A percentile compares a stretch with the other conserved stretches of the same genome.
Conservation (phyloP, 1,140 invertebrate species). For the Ephestia elutella region DNA sequence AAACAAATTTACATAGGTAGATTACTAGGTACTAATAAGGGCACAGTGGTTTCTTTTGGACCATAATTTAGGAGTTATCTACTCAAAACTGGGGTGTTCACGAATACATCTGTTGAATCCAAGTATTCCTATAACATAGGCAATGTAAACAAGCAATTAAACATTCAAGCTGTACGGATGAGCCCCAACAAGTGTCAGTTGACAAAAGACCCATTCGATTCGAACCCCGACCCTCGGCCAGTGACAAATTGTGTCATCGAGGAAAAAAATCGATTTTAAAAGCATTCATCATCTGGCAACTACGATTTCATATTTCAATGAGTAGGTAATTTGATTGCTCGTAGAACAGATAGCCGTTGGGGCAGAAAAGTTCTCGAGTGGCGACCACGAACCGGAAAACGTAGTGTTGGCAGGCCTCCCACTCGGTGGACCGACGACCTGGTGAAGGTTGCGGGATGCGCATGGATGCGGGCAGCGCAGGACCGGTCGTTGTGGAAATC, state of each 20-base stretch:
- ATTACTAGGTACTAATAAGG: too few relatives aligned
- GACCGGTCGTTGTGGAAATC: too few relatives aligned
- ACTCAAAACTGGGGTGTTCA: not conserved
- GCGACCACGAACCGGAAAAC: too few relatives aligned
- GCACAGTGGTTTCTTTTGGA: too few relatives aligned
- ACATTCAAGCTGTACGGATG: constrained; percentile 39
- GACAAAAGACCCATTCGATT: constrained; percentile 56
- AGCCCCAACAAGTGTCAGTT: constrained; percentile 57
- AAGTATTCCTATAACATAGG: constrained; percentile 40
- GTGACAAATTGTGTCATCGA: constrained; percentile 54
- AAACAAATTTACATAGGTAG: too few relatives aligned
- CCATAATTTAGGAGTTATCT: not conserved
- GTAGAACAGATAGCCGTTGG: too few relatives aligned
- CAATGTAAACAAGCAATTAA: constrained; percentile 66
- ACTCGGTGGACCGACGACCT: too few relatives aligned
- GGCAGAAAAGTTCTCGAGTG: too few relatives aligned
- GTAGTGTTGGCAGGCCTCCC: too few relatives aligned
- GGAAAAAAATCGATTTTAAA: constrained; percentile 32
- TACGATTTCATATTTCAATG: not conserved
- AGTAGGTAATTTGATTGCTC: not conserved
- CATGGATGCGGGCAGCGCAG: too few relatives aligned
- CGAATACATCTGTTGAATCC: not conserved
- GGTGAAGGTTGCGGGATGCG: too few relatives aligned
- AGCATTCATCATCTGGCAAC: not conserved
- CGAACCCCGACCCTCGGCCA: constrained; percentile 25